These are phyloP conservation scores for Muschampia plurimacula DNA, from an alignment of 2,888 invertebrate genomes.

Conservation along the genomic window DNA sequence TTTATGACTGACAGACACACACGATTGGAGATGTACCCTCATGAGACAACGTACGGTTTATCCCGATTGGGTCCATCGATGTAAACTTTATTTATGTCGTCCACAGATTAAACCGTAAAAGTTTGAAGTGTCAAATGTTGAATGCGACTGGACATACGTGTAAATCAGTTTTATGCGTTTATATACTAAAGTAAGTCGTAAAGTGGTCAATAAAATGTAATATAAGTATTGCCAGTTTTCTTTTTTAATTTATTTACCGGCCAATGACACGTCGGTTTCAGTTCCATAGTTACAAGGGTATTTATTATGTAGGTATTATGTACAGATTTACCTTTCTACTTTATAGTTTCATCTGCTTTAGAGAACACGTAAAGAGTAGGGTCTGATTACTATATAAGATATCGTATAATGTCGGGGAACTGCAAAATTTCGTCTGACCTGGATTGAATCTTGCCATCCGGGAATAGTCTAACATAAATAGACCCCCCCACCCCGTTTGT, in stretches of 20 bases:
- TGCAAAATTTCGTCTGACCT: too few relatives aligned
- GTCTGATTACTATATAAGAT: too few relatives aligned
- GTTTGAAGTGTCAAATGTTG: conserved; percentile 75
- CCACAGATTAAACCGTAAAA: conserved; percentile 62
- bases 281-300: background rate
- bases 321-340: background rate
- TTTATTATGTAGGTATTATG: background rate
- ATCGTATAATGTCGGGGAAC: too few relatives aligned
- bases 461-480: too few relatives aligned
- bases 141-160: conserved; percentile 10
- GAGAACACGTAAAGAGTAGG: too few relatives aligned
- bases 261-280: background rate
- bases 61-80: conserved; percentile 69
- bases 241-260: conserved; percentile 17
- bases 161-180: conserved; percentile 31
- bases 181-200: conserved; percentile 28
- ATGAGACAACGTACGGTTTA: conserved; percentile 64
- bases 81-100: conserved; percentile 72
- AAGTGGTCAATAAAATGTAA: conserved; percentile 27
- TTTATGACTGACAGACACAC: conserved; percentile 68
- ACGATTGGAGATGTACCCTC: conserved; percentile 72
- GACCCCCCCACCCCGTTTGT: too few relatives aligned
- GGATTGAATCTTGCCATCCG: too few relatives aligned
- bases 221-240: conserved; percentile 4
- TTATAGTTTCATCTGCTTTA: too few relatives aligned